Evolutionary conservation across 2,888 invertebrate genomes (phyloP).

Genomic region (Sicus ferrugineus): DNA sequence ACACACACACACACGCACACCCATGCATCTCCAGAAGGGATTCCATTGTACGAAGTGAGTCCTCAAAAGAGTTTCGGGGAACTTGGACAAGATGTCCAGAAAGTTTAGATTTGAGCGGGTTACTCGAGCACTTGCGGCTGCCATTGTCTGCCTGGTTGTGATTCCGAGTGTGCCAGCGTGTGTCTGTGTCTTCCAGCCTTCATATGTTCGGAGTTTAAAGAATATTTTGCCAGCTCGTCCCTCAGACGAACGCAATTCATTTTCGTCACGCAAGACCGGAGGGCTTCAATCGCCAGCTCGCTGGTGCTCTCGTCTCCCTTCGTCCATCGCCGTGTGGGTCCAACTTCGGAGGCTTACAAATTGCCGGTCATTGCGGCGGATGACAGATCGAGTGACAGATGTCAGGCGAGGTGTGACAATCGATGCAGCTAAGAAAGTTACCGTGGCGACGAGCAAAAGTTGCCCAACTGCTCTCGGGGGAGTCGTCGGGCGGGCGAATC

Average conservation of each 20-base stretch:
- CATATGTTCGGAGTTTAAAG: slow-evolving; percentile 24
- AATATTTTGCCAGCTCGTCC: not conserved
- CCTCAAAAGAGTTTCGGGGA: no score
- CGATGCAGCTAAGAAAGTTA: not conserved
- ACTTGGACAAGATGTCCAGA: no score
- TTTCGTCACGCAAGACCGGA: slow-evolving; percentile 9
- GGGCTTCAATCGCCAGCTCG: slow-evolving; percentile 1
- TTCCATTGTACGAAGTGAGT: no score
- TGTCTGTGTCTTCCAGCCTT: not conserved
- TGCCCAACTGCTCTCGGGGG: not conserved
- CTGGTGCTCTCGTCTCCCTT: not conserved
- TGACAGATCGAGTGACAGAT: slow-evolving; percentile 18
- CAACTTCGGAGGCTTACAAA: slow-evolving; percentile 14
- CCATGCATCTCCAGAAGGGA: no score
- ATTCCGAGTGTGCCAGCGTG: not conserved
- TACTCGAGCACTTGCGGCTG: slow-evolving; percentile 2
- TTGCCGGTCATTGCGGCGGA: slow-evolving; percentile 10
- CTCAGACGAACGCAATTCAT: slow-evolving; percentile 12
- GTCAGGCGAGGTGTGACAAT: slow-evolving; percentile 20
- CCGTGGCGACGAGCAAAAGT: not conserved
- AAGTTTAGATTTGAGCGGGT: no score
- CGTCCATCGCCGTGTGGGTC: not conserved
- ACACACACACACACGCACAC: not conserved
- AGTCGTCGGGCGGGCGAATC: no score
- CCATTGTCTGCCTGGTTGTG: not conserved